Percentiles rank a stretch among this genome's conserved stretches.
phyloP scores from a whole-genome alignment of 2,888 invertebrate genomes.

The Lamellibrachia columna region DNA sequence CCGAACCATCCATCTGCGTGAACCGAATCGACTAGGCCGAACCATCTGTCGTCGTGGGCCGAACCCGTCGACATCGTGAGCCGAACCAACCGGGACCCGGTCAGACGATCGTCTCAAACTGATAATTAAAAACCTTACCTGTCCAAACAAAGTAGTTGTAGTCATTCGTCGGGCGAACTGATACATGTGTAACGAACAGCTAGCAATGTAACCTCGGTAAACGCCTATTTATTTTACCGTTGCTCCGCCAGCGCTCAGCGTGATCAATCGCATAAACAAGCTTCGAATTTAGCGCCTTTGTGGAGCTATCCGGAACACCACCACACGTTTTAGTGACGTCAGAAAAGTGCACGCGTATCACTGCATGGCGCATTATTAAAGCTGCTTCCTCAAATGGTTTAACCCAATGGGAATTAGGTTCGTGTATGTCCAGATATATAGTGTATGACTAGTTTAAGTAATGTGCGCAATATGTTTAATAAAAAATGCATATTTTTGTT shows the following conservation, averaged over 20 bases:
- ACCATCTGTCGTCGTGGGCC: too few relatives aligned
- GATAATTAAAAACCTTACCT: background rate
- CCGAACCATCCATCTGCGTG: too few relatives aligned
- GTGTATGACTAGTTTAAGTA: too few relatives aligned
- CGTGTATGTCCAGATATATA: too few relatives aligned
- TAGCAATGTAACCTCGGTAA: background rate
- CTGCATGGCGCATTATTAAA: background rate
- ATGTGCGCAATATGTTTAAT: too few relatives aligned
- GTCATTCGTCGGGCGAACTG: background rate
- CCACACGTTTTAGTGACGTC: background rate
- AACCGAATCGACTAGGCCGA: too few relatives aligned
- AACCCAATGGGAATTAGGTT: too few relatives aligned
- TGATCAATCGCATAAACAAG: background rate
- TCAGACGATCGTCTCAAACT: too few relatives aligned
- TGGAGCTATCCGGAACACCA: background rate
- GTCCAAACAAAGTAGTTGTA: background rate
- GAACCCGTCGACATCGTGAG: too few relatives aligned
- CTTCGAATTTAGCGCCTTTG: constrained; percentile 9
- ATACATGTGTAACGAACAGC: background rate
- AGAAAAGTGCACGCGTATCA: background rate
- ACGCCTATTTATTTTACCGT: background rate
- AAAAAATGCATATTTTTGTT: too few relatives aligned
- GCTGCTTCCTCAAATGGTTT: too few relatives aligned
- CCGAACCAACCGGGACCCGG: too few relatives aligned
- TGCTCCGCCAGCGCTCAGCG: background rate